Conservation (phyloP, 2,888 invertebrate genomes). For the Neelides folsomi region DNA sequence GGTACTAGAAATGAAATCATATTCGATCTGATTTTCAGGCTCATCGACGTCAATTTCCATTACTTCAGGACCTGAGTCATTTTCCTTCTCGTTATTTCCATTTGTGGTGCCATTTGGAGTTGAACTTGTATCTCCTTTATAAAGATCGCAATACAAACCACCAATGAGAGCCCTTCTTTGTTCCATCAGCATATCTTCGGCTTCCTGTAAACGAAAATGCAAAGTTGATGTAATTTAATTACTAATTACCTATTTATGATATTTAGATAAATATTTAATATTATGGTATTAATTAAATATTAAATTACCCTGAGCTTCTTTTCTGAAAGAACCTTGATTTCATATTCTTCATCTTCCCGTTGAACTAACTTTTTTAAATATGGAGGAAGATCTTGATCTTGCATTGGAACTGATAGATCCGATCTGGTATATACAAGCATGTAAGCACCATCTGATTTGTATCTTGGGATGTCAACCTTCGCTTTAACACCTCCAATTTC, state of each 20-base stretch:
- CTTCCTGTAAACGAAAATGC: neutral
- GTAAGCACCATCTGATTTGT: constrained; percentile 48
- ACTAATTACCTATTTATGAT: too few relatives aligned
- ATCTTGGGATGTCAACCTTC: too few relatives aligned
- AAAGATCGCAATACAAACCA: constrained; percentile 3
- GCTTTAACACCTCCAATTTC: constrained; percentile 22
- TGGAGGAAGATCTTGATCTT: constrained; percentile 31
- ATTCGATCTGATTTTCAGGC: constrained; percentile 28
- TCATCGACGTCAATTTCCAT: neutral
- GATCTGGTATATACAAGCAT: constrained; percentile 48
- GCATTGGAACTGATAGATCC: constrained; percentile 20
- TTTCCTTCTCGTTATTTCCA: neutral
- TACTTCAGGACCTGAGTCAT: neutral
- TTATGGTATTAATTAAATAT: too few relatives aligned
- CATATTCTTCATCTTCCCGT: constrained; percentile 38
- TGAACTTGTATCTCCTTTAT: neutral
- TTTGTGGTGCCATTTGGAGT: neutral
- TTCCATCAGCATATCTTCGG: neutral
- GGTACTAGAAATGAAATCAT: constrained; percentile 43
- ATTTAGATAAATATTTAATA: too few relatives aligned
- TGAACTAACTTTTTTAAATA: constrained; percentile 35
- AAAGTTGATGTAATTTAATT: too few relatives aligned
- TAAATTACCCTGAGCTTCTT: neutral
- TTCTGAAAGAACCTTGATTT: constrained; percentile 35
- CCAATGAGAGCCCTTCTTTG: constrained; percentile 2